Base-by-base conservation (phyloP, 2,888 invertebrate species). In the Sphecodes monilicornis region DNA sequence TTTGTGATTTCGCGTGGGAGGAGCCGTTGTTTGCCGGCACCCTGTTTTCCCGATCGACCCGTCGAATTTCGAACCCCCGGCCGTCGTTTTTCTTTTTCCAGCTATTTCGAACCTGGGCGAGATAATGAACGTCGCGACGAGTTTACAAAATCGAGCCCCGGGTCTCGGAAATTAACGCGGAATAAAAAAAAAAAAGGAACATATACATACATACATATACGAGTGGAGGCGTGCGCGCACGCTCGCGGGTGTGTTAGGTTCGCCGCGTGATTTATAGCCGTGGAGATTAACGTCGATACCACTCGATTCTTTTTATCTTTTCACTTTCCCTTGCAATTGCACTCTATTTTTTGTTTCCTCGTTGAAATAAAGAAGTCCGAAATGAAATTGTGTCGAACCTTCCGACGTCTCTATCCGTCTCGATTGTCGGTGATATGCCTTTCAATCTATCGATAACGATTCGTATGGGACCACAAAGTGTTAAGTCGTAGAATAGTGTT, bases 1-100 rank as follows among this genome's bases (percentile, higher is more conserved):
- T 92, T 88, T 73, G 79, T 88, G 87, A 85, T 84, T 80, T 69
- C 82, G 64, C 78, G 80, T 92, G 90, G 90, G 91, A 89, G 92
- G 90, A 88, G 89, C 88, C 82, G 86, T 78, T 43, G 71, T 77
- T 81, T 84, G 73, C 41, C 75, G 69, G 60, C 68, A 79, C 82
- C 71, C 71, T 73, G 70, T 82, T 85, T 73, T 70, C 85, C 68
- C 85, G 76, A 85, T 82, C 82, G 85, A 82, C 74, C 85, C 76
- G 76, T 43, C 46, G 54, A 70, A 85, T 78, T 74, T 79, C 74
- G 69, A 82, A 76, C 29, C 72, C n/a, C 46, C n/a, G 71, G 36
- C 60, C 60, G 60, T 16, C 16, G 16, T 32, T 66, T 69, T 64
- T 69, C 36, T 75, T 78, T 74, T 39, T 57, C 26, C 50, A 39